Evolutionary conservation across 2,888 invertebrate species (phyloP).

Genomic region (Actias luna): DNA sequence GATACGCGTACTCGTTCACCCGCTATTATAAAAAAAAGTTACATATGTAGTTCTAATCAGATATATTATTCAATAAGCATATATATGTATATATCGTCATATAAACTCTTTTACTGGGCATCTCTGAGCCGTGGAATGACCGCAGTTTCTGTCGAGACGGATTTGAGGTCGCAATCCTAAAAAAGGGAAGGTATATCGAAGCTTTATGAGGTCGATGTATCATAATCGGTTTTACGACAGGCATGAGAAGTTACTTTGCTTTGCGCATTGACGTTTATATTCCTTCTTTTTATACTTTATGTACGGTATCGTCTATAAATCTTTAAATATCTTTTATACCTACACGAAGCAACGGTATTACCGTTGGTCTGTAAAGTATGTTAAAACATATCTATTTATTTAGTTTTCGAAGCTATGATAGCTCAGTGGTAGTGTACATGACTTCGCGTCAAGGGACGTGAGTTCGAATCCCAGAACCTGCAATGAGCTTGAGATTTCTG

Average conservation of each 20-base stretch:
- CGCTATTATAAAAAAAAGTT: no score
- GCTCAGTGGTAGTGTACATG: no score
- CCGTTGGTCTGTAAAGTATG: not conserved
- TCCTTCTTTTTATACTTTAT: not conserved
- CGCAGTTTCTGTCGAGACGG: not conserved
- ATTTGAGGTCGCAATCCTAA: not conserved
- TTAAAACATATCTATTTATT: no score
- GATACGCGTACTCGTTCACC: no score
- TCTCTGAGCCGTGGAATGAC: not conserved
- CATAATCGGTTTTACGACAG: slow-evolving; percentile 15
- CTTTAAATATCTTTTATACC: not conserved
- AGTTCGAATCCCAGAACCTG: no score
- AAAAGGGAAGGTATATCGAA: slow-evolving; percentile 1
- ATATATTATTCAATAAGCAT: no score
- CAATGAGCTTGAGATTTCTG: no score
- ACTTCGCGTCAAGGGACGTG: no score
- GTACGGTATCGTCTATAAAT: not conserved
- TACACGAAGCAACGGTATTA: not conserved
- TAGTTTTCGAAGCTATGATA: no score
- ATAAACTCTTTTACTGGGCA: not conserved
- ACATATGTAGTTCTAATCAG: no score
- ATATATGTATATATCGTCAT: not conserved
- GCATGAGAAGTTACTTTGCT: slow-evolving; percentile 7
- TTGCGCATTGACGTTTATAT: not conserved
- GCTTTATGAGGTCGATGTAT: slow-evolving; percentile 5